These are phyloP conservation scores for Tauraco hartlaubi DNA, from an alignment of 2,797 vertebrate genomes.

Conservation along the genomic window DNA sequence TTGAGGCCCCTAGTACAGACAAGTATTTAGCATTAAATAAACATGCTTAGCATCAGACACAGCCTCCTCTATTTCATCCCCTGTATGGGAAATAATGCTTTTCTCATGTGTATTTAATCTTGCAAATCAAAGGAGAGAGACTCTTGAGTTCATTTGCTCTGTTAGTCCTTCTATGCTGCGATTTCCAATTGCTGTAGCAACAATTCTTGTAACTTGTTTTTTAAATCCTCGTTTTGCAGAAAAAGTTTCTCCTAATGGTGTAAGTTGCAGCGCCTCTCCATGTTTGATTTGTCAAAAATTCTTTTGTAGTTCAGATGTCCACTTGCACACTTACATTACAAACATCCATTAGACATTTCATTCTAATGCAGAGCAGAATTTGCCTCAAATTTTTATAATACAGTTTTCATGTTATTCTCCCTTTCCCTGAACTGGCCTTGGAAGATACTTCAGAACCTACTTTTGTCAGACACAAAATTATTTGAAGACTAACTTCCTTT, in stretches of 20 bases:
- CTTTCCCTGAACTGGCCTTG: background rate
- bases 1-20: background rate
- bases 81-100: background rate
- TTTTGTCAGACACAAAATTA: background rate
- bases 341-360: background rate
- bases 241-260: background rate
- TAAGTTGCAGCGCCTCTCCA: background rate
- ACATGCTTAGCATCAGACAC: background rate
- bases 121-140: background rate
- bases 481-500: background rate
- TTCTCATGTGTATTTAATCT: background rate
- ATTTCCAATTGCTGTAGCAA: background rate
- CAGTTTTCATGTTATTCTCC: background rate
- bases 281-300: background rate
- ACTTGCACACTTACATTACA: background rate
- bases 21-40: background rate
- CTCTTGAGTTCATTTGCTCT: background rate
- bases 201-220: background rate
- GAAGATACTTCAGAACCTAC: background rate
- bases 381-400: background rate
- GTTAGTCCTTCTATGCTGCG: background rate
- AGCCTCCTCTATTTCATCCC: background rate
- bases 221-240: background rate
- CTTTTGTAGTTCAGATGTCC: background rate
- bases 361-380: background rate